Evolutionary conservation across 1,140 invertebrate species (phyloP), one percentile per base, ranked within the genome.

Genomic region (Chionoecetes opilio): DNA sequence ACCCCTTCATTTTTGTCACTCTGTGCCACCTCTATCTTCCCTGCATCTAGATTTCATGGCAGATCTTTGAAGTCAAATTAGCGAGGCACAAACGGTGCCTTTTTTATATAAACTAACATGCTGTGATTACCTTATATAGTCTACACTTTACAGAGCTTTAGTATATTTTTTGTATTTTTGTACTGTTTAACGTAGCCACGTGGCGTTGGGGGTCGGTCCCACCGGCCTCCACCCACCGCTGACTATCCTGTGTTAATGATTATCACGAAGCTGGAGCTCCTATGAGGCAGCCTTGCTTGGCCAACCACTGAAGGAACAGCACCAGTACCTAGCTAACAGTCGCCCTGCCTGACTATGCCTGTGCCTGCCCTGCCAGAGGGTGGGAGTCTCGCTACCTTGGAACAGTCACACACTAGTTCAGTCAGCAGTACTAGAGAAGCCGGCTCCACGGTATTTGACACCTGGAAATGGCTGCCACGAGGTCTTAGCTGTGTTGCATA

Each of bases 161-260:
- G 94, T 95, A 95, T 95, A 95, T 95, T 95, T 95, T 95, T 95
- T 95, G 91, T 95, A 95, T 95, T 95, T 95, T 95, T 95, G 94
- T 95, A 95, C 92, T 93, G 85, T 95, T 93, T 93, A 95, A 93
- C 46, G 89, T 84, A 41, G 63, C 85, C 82, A 84, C 63, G 84
- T 93, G 94, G 53, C 84, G 31, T 94, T 53, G n/a, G 53, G 46
- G 46, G 37, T 82, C 90, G 46, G 37, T 82, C 90, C 34, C 29
- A 41, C 38, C 84, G 86, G 86, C 75, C 82, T 93, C 82, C 37
- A 91, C 32, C 84, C 38, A 63, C 85, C 82, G 31, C 82, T 82
- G 53, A 38, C 82, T 95, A 35, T 95, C 29, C 88, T 95, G 82
- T 82, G 41, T 92, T 85, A 63, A 82, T 94, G 46, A 92, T 95